Base-by-base conservation (phyloP, 2,797 vertebrate species). In the Prunella strophiata region DNA sequence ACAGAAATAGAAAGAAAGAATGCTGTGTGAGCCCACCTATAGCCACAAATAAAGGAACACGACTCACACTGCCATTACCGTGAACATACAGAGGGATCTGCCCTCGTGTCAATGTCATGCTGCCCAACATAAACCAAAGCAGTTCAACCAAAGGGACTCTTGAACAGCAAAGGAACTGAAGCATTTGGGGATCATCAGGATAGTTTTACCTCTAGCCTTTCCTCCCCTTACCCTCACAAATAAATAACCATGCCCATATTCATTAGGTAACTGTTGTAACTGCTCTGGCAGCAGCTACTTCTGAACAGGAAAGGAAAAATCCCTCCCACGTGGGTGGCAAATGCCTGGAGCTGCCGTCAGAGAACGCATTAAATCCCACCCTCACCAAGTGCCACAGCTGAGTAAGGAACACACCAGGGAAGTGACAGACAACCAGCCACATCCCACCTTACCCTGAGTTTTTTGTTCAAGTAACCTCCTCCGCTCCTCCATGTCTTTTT, bases 401-500 rank as follows among this genome's bases (percentile, higher is more conserved):
- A 30, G 43, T 4, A 51, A 63, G 48, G 71, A 63, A 57, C 36
- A 82, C 36, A 38, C 3, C 17, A 25, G 6, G 21, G 25, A 54
- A 83, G 10, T 9, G 7, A 54, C 45, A 68, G 8, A 11, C 15
- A 74, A 61, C 5, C 19, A 51, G 30, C 3, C 27, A 79, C n/a
- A 74, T 23, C 3, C 17, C 20, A 89, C 88, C 87, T 96, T 97
- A 99, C 99, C 99, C 98, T 99, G 99, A 57, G 99, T 99, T 97
- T 99, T 99, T 94, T 99, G 99, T 97, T 99, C 99, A 94, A 99
- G 98, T 36, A 99, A 97, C 43, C 99, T 96, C 75, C 99, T 98
- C 91, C 99, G 98, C 91, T 99, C 99, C 93, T 99, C 99, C 99
- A 99, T 99, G 84, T 99, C 99, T 97, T 99, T 99, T 82, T 99